A percentile compares a stretch with the other conserved stretches of the same genome.
phyloP scores from a whole-genome alignment of 1,140 invertebrate species.

The Pseudomyrmex gracilis region DNA sequence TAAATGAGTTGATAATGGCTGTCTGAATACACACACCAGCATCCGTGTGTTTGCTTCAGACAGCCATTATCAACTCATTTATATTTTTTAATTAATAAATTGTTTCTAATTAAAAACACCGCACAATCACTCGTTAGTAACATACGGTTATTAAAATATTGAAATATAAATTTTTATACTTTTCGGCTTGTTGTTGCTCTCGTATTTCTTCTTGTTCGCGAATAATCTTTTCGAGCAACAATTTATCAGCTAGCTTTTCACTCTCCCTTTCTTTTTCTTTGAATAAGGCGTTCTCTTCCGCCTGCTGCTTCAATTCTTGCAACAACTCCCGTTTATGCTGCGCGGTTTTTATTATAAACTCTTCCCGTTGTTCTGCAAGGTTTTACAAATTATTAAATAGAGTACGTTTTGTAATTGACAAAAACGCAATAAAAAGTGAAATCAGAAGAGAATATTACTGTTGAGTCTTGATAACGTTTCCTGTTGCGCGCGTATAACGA shows the following conservation, averaged over 20 bases:
- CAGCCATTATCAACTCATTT: too few species aligned
- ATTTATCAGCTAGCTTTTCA: slow-evolving; percentile 84
- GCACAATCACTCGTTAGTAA: background rate
- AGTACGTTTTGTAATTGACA: background rate
- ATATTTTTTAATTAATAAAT: too few species aligned
- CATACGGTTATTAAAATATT: background rate
- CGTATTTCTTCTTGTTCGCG: slow-evolving; percentile 76
- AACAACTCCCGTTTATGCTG: slow-evolving; percentile 81
- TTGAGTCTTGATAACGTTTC: slow-evolving; percentile 76
- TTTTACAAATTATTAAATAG: slow-evolving; percentile 1
- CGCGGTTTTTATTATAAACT: slow-evolving; percentile 79
- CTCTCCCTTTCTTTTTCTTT: slow-evolving; percentile 82
- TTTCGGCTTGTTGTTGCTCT: slow-evolving; percentile 60
- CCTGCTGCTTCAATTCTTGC: slow-evolving; percentile 83
- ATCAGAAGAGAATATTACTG: slow-evolving; percentile 67
- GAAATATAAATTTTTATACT: slow-evolving; percentile 65
- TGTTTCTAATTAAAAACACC: background rate
- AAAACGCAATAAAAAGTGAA: background rate
- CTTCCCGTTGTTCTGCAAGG: slow-evolving; percentile 79
- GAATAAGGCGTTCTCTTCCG: slow-evolving; percentile 82
- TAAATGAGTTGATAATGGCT: too few species aligned
- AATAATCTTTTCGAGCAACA: slow-evolving; percentile 81
- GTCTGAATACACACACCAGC: too few species aligned
- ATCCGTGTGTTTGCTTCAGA: too few species aligned
- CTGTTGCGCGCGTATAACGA: slow-evolving; percentile 77